Percentiles rank a stretch among this genome's conserved stretches.
Evolutionary conservation across 2,797 vertebrate genomes (phyloP).

Genomic region (Epinephelus coioides): DNA sequence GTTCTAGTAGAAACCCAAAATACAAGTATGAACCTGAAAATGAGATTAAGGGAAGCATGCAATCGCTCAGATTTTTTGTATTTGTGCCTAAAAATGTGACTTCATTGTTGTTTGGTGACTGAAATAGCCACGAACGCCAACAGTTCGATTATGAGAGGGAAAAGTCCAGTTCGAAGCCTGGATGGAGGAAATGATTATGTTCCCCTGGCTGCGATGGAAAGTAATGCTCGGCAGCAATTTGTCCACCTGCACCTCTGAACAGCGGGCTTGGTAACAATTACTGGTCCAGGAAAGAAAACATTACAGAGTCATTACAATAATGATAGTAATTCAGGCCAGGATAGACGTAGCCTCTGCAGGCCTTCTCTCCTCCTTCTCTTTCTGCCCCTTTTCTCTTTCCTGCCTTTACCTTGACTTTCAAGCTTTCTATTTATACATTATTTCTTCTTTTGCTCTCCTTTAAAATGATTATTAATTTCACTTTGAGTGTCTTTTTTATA

Average conservation of each 20-base stretch:
- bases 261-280: slow-evolving; percentile 86
- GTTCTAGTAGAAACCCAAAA: too few species aligned
- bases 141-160: slow-evolving; percentile 4
- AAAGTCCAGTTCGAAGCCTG: slow-evolving; percentile 43
- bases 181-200: slow-evolving; percentile 70
- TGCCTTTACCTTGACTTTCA: slow-evolving; percentile 35
- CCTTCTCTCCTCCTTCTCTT: slow-evolving; percentile 55
- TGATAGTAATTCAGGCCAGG: slow-evolving; percentile 84
- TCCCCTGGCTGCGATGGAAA: slow-evolving; percentile 69
- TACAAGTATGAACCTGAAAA: too few species aligned
- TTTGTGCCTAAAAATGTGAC: neutral
- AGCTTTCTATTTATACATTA: slow-evolving; percentile 4
- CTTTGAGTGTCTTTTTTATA: slow-evolving; percentile 11
- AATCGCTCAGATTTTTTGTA: neutral
- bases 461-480: slow-evolving; percentile 15
- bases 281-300: slow-evolving; percentile 85
- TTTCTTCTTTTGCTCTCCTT: neutral
- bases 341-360: slow-evolving; percentile 73
- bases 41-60: neutral
- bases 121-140: slow-evolving; percentile 21
- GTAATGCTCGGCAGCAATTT: slow-evolving; percentile 77
- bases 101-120: neutral
- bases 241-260: slow-evolving; percentile 84
- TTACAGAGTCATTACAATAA: slow-evolving; percentile 87
- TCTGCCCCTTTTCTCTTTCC: slow-evolving; percentile 27